Conservation (phyloP, 2,113 vertebrate species). For the Lates calcarifer region DNA sequence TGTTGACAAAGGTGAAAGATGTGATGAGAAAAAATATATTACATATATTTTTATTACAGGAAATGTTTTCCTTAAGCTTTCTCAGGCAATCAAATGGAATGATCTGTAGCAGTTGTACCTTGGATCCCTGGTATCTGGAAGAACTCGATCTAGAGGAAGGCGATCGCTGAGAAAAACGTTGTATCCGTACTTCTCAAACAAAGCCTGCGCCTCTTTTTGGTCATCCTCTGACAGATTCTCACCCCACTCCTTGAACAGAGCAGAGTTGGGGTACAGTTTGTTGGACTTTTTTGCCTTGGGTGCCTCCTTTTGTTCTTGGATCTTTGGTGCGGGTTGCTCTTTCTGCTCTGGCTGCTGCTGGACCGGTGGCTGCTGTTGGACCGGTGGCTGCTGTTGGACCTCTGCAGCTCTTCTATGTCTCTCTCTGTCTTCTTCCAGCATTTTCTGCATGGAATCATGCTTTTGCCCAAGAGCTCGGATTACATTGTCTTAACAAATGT, state of each 20-base stretch:
- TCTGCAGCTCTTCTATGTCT: background rate
- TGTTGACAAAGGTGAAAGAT: background rate
- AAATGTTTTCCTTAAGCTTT: no score
- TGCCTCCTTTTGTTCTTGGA: background rate
- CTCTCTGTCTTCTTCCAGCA: constrained; percentile 32
- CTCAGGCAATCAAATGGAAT: background rate
- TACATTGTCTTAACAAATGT: constrained; percentile 18
- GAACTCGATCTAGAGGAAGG: constrained; percentile 74
- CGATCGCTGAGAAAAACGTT: constrained; percentile 82
- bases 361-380: background rate
- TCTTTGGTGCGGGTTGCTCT: background rate
- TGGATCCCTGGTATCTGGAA: constrained; percentile 75
- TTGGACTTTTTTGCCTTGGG: constrained; percentile 11
- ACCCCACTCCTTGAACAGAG: constrained; percentile 77
- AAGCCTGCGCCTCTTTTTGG: constrained; percentile 72
- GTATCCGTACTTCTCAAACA: constrained; percentile 79
- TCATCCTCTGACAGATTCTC: constrained; percentile 73
- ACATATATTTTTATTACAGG: no score
- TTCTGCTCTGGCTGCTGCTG: background rate
- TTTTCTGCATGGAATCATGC: constrained; percentile 56
- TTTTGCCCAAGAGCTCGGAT: constrained; percentile 43
- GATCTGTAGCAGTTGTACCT: constrained; percentile 48
- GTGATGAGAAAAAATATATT: background rate
- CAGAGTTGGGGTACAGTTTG: constrained; percentile 75
- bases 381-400: background rate